Percentiles rank a stretch among this genome's conserved stretches.
Evolutionary conservation across 1,140 invertebrate genomes (phyloP).

Genomic region (Branchinecta lynchi): DNA sequence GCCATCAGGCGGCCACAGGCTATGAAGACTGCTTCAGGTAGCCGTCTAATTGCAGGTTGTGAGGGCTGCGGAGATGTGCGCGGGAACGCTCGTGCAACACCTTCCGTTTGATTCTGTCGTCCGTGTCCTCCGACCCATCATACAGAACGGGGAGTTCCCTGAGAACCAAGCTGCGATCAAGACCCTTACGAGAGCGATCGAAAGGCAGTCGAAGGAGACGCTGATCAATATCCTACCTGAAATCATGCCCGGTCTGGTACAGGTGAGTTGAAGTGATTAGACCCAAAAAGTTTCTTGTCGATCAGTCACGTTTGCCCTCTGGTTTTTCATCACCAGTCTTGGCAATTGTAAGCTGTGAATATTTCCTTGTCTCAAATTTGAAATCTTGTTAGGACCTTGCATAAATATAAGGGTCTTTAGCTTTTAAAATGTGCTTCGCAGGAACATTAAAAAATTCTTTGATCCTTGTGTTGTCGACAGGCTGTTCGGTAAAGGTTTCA

Average conservation of each 20-base stretch:
- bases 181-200: conserved; percentile 70
- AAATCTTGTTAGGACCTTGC: too few relatives aligned
- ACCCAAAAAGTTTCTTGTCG: not conserved
- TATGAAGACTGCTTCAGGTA: too few relatives aligned
- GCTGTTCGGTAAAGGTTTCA: too few relatives aligned
- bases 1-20: too few relatives aligned
- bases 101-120: conserved; percentile 52
- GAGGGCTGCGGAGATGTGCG: conserved; percentile 44
- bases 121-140: conserved; percentile 55
- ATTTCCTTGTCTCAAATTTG: too few relatives aligned
- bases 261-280: conserved; percentile 37
- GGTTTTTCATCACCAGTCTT: too few relatives aligned
- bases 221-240: conserved; percentile 54
- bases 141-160: conserved; percentile 66
- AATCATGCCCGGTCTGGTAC: conserved; percentile 73
- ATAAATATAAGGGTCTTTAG: too few relatives aligned
- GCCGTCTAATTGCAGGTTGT: conserved; percentile 32
- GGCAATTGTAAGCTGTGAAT: too few relatives aligned
- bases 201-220: conserved; percentile 46
- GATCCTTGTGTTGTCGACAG: too few relatives aligned
- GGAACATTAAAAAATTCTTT: too few relatives aligned
- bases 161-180: conserved; percentile 80
- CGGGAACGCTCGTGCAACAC: conserved; percentile 50
- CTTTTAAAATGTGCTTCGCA: too few relatives aligned
- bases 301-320: not conserved